Evolutionary conservation across 92 coral and sea anemone species (phyloP), one percentile per base, ranked within the genome.

Genomic region (Pocillopora grandis): DNA sequence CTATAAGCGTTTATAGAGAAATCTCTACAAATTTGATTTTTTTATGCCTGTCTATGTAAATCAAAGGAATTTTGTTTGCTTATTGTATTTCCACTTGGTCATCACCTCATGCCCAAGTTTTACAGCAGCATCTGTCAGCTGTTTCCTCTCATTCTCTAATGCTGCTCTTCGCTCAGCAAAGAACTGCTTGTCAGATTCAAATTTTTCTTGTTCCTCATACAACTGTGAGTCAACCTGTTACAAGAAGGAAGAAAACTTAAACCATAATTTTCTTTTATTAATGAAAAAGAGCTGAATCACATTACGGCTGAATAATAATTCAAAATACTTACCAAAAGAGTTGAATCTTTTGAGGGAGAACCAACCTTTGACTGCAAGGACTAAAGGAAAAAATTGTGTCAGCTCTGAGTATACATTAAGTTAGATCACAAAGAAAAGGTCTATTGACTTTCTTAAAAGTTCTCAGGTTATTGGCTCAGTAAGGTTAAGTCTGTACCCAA

Each of bases 71-170:
- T 66, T 66, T 72, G 23, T 17, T 72, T 8, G 19, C 13, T 12
- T 12, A 9, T 71, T 69, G 74, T 23, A 37, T 37, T 42, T 9
- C 8, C 52, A 42, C 52, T 9, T 37, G 19, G 3, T 63, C 48
- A 72, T 33, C 60, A 96, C 99, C 95, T 96, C 98, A 36, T 85
- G 92, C 10, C 97, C 98, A 11, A 96, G 89, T 77, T 93, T 90
- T 20, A 93, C 92, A 48, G 98, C 98, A 62, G 99, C 94, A 60
- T 96, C 99, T 0, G 98, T 94, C 71, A 94, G 93, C n/a, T 84
- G 85, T 78, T 86, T 95, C 76, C 98, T 86, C 52, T 96, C 98
- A 12, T 89, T 87, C 33, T 94, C 97, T 67, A 96, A 89, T 6
- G 90, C 79, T 33, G 71, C 72, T 77, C 88, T 90, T 79, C 92